phyloP scores from a whole-genome alignment of 2,888 invertebrate genomes.

The Spodoptera exigua region DNA sequence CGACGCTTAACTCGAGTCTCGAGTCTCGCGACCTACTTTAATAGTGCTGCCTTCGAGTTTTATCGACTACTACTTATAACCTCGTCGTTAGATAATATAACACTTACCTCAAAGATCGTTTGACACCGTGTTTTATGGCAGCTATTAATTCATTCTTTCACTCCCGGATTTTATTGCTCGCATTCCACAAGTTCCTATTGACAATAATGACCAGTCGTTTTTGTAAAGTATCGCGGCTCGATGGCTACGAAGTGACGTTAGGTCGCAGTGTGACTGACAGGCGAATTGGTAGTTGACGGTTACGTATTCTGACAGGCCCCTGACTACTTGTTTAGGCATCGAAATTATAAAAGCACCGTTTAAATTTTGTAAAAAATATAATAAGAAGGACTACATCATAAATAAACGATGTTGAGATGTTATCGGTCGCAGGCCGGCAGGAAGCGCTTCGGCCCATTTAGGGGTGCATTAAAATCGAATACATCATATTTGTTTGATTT shows the following conservation, averaged over 20 bases:
- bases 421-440: slow-evolving; percentile 82
- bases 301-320: slow-evolving; percentile 78
- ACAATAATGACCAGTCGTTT: slow-evolving; percentile 55
- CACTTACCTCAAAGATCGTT: slow-evolving; percentile 72
- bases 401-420: slow-evolving; percentile 84
- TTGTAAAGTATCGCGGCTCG: slow-evolving; percentile 9
- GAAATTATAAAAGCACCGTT: slow-evolving; percentile 82
- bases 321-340: slow-evolving; percentile 81
- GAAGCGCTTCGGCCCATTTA: slow-evolving; percentile 89
- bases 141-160: slow-evolving; percentile 79
- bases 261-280: slow-evolving; percentile 45
- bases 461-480: slow-evolving; percentile 90
- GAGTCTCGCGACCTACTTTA: slow-evolving; percentile 62
- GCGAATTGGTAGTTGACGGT: slow-evolving; percentile 74
- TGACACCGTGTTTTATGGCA: slow-evolving; percentile 79
- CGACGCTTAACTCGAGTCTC: slow-evolving; percentile 72
- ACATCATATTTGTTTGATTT: slow-evolving; percentile 90
- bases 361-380: slow-evolving; percentile 70
- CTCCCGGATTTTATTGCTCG: slow-evolving; percentile 73
- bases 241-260: slow-evolving; percentile 13
- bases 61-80: slow-evolving; percentile 70
- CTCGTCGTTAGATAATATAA: slow-evolving; percentile 74
- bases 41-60: slow-evolving; percentile 71
- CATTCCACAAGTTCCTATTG: slow-evolving; percentile 64
- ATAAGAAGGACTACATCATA: slow-evolving; percentile 79